A percentile compares a stretch with the other conserved stretches of the same genome.
Evolutionary conservation across 1,140 invertebrate species (phyloP).

Genomic region (Drosophila nigrodunni): DNA sequence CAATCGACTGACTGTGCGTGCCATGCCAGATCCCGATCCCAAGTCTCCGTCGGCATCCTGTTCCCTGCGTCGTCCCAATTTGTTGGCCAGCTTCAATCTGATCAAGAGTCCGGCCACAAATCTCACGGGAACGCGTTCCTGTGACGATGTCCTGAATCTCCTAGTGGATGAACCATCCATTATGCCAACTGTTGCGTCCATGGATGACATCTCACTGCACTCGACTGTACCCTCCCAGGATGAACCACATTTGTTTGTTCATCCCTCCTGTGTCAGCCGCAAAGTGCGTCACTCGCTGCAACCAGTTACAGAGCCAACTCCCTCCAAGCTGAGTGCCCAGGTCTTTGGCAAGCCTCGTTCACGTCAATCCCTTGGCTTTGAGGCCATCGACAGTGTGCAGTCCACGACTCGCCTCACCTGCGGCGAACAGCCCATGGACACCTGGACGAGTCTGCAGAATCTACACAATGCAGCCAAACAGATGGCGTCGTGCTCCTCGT

Average conservation of each 20-base stretch:
- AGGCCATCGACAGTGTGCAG: constrained; percentile 77
- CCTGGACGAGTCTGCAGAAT: constrained; percentile 87
- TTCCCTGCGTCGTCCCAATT: constrained; percentile 63
- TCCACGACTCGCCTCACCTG: constrained; percentile 11
- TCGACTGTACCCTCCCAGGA: constrained; percentile 56
- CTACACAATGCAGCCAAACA: constrained; percentile 72
- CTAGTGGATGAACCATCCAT: constrained; percentile 50
- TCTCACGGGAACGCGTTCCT: constrained; percentile 71
- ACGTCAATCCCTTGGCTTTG: constrained; percentile 65
- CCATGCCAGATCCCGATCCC: constrained; percentile 83
- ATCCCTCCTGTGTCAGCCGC: constrained; percentile 60
- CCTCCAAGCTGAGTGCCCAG: constrained; percentile 68
- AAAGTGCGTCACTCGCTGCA: constrained; percentile 65
- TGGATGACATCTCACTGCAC: constrained; percentile 76
- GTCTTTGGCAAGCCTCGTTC: constrained; percentile 69
- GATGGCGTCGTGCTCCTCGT: constrained; percentile 25
- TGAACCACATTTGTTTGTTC: constrained; percentile 78
- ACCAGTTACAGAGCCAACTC: constrained; percentile 42
- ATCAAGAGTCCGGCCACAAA: constrained; percentile 73
- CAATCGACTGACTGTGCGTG: constrained; percentile 85
- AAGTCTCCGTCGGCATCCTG: constrained; percentile 49
- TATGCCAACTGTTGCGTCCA: constrained; percentile 54
- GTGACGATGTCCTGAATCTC: constrained; percentile 75
- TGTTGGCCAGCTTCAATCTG: constrained; percentile 75
- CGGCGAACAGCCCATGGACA: constrained; percentile 68